Percentiles rank a stretch among this genome's conserved stretches.
phyloP scores from a whole-genome alignment of 2,113 vertebrate species.

The Sterrhoptilus dennistouni region DNA sequence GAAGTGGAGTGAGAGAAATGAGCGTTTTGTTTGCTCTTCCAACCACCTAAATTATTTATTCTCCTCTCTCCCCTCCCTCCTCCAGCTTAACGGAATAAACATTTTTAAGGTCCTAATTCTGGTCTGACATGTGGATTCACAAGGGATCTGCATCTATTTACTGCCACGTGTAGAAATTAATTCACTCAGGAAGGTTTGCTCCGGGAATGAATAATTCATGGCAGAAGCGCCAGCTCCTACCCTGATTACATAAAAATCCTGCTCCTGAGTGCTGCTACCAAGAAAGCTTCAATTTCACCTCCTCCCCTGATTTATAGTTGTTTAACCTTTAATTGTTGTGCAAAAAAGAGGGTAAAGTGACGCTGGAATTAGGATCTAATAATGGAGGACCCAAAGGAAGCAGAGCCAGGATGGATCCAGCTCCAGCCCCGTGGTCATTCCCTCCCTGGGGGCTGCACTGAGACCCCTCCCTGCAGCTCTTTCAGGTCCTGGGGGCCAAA shows the following conservation, averaged over 20 bases:
- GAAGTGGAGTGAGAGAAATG: background rate
- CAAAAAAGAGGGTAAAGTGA: background rate
- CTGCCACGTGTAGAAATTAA: slow-evolving; percentile 64
- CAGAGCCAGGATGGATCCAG: accelerated
- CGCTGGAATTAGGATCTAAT: background rate
- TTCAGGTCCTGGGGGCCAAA: too few species aligned
- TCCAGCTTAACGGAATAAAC: slow-evolving; percentile 33
- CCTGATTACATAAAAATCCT: slow-evolving; percentile 59
- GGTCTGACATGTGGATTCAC: slow-evolving; percentile 44
- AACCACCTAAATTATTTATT: background rate
- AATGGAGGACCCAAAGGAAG: accelerated
- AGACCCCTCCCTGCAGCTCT: accelerated
- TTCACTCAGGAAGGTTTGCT: slow-evolving; percentile 58
- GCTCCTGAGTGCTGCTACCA: background rate
- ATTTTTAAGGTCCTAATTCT: slow-evolving; percentile 66
- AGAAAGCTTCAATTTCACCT: slow-evolving; percentile 40
- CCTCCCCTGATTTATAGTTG: slow-evolving; percentile 27
- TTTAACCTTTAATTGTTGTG: slow-evolving; percentile 64
- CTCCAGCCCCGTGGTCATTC: background rate
- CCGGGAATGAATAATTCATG: slow-evolving; percentile 70
- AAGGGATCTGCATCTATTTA: slow-evolving; percentile 65
- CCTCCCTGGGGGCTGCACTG: background rate
- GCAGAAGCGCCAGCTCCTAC: background rate
- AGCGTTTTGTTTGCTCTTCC: slow-evolving; percentile 34
- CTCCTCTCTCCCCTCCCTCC: background rate